These are phyloP conservation scores for Pseudonaja textilis DNA, from an alignment of 2,113 vertebrate genomes.

Conservation along the genomic window DNA sequence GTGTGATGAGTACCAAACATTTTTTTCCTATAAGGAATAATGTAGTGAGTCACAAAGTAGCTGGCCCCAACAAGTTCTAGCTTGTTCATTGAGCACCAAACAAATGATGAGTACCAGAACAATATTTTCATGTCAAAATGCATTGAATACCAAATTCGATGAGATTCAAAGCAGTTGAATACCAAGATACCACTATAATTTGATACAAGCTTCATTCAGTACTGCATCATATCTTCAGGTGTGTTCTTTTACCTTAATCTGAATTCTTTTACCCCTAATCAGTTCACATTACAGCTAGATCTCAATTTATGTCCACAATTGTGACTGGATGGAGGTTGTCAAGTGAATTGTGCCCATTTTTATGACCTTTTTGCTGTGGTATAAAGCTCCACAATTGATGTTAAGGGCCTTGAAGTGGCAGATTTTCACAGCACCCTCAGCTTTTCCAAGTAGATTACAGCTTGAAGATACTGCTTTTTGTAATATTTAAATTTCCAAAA, in stretches of 20 bases:
- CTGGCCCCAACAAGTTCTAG: background rate
- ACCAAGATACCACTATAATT: background rate
- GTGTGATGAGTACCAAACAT: background rate
- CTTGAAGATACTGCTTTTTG: background rate
- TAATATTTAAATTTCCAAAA: background rate
- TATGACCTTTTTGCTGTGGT: background rate
- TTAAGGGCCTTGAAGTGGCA: background rate
- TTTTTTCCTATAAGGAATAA: background rate
- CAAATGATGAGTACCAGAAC: background rate
- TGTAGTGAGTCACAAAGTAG: background rate
- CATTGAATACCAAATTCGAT: background rate
- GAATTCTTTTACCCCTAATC: background rate
- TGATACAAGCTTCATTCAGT: background rate
- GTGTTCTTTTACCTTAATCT: background rate
- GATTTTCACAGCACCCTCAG: background rate
- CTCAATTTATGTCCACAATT: background rate
- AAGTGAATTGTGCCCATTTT: background rate
- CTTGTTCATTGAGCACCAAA: background rate
- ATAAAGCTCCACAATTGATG: background rate
- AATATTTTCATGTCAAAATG: background rate
- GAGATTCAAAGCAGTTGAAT: background rate
- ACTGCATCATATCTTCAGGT: background rate
- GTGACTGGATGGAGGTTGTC: background rate
- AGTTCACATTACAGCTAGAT: background rate
- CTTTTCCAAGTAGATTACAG: background rate